Evolutionary conservation across 2,797 vertebrate species (phyloP), one percentile per base, ranked within the genome.

Genomic region (Macrochelys suwanniensis): DNA sequence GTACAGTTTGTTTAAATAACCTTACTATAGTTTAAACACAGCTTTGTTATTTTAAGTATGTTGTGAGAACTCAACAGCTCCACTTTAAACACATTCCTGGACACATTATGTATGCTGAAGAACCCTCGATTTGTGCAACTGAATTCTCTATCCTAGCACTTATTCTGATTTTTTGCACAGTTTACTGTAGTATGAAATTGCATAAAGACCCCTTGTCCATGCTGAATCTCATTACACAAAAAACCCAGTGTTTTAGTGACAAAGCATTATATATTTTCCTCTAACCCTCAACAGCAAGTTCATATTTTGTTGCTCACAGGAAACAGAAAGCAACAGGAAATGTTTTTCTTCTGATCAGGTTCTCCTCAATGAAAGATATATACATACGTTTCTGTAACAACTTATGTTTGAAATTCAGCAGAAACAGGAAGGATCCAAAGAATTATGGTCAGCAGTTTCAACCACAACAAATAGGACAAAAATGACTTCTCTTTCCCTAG

Each of bases 401-500:
- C 94, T 97, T 19, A 87, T 96, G 96, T 96, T 85, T 71, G 91
- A 95, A 96, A 88, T 77, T 89, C 92, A 95, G 88, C 93, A 96
- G 95, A 96, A 97, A 97, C 92, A 96, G 96, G 94, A 96, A 97
- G 96, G 68, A 93, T 93, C 80, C 80, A 85, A 82, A 95, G 92
- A 76, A 85, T 25, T 57, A 0, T 71, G 17, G 7, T 97, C 97
- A 97, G 97, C 97, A 97, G 56, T 33, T 97, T 97, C 95, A 21
- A 89, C 84, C 92, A 84, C 78, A 91, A 88, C 78, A 74, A 54
- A 25, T 78, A 89, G 89, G 93, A 92, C 84, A 96, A 93, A 88
- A 57, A 84, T 94, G 93, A 89, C 45, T 90, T 85, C 65, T n/a
- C 45, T 87, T 91, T 90, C 84, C 84, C 89, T 92, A 65, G 76